Evolutionary conservation across 1,140 invertebrate genomes (phyloP), one percentile per base, ranked within the genome.

Genomic region (Ceratosolen fusciceps): DNA sequence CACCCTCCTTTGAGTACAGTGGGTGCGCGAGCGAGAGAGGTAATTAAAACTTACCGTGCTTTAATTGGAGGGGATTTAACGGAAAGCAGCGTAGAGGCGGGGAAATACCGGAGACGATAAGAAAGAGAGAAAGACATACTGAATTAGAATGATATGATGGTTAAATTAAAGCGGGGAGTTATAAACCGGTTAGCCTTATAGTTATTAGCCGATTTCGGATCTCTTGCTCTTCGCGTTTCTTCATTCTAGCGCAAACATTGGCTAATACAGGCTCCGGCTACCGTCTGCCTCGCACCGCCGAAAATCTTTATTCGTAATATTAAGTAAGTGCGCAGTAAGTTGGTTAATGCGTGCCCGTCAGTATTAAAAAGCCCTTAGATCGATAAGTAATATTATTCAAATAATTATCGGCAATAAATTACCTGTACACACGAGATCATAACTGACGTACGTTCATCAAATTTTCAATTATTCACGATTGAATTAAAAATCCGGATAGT

Each of bases 11-110:
- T 34, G n/a, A 65, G 21, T 34, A 34, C 70, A 39, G 24, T 31
- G 72, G 62, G 67, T 43, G 37, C 31, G 72, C 19, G 71, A 58
- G 39, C 7, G 16, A 65, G 19, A 52, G 65, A 70, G 77, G 72
- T 79, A 79, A 79, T 79, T 79, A 79, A 74, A 79, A 73, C 70
- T 79, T 26, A 58, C 77, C 47, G 77, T 54, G 29, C 29, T 58
- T 79, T 79, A 79, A 79, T 79, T 79, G 77, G 43, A 62, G 70
- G 58, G 52, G 34, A 67, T 74, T 72, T 79, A 79, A 74, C 70
- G 47, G 56, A 47, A n/a, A 19, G 62, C 62, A n/a, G 34, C 31
- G 10, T 3, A 10, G 31, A 65, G 60, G 60, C 34, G 60, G 31
- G 37, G 31, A 65, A 37, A 65, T 65, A 65, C 60, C 60, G n/a